Conservation (phyloP, 1,140 invertebrate genomes). For the Eriocheir sinensis region DNA sequence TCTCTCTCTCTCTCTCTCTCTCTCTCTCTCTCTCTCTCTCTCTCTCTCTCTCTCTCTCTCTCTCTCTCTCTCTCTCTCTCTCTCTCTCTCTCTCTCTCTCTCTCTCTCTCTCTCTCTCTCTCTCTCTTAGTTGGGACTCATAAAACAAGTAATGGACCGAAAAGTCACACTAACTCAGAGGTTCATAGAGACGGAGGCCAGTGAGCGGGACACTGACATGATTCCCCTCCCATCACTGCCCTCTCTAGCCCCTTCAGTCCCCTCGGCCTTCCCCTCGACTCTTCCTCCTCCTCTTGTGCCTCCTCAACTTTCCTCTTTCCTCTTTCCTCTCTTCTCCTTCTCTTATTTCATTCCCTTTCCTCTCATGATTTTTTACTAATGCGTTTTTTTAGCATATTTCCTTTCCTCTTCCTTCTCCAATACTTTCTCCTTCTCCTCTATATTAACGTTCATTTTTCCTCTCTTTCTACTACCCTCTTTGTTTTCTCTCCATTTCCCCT, state of each 20-base stretch:
- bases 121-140: background rate
- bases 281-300: background rate
- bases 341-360: too few relatives aligned
- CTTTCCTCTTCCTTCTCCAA: too few relatives aligned
- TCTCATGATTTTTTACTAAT: too few relatives aligned
- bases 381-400: too few relatives aligned
- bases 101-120: background rate
- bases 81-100: background rate
- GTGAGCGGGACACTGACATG: background rate
- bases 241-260: background rate
- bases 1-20: too few relatives aligned
- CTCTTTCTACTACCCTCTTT: too few relatives aligned
- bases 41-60: too few relatives aligned
- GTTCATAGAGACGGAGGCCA: background rate
- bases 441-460: too few relatives aligned
- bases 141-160: background rate
- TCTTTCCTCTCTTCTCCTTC: too few relatives aligned
- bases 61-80: background rate
- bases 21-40: too few relatives aligned
- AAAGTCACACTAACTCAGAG: background rate
- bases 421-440: too few relatives aligned
- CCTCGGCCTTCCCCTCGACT: background rate
- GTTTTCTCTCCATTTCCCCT: too few relatives aligned
- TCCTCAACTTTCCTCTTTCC: background rate
- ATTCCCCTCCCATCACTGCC: background rate